Conservation (phyloP, 2,113 vertebrate species). For the Cepphus grylle region DNA sequence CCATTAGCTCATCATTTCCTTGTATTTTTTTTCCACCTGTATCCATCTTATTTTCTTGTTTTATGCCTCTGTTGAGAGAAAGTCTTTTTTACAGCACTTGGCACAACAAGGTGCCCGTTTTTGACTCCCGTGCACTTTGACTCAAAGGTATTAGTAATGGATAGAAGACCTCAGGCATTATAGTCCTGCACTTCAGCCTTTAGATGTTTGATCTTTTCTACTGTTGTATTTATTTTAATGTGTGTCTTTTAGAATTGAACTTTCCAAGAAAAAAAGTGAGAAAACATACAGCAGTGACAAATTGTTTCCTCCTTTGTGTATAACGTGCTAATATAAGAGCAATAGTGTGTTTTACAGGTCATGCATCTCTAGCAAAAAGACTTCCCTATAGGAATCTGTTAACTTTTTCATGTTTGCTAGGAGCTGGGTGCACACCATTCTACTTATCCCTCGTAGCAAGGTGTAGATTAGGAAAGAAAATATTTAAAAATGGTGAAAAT, state of each 20-base stretch:
- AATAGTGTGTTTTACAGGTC: not conserved
- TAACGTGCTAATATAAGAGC: not conserved
- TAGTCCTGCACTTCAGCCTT: not conserved
- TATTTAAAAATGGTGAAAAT: not conserved
- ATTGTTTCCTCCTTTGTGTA: not conserved
- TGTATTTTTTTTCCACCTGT: not conserved
- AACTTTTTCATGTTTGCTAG: not conserved
- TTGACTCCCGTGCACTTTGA: not conserved
- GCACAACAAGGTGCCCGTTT: not conserved
- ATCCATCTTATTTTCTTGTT: not conserved
- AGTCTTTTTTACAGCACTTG: not conserved
- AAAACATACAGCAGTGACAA: not conserved
- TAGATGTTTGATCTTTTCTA: not conserved
- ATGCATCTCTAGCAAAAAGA: not conserved
- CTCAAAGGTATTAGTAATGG: not conserved
- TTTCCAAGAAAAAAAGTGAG: not conserved
- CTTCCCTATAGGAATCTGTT: not conserved
- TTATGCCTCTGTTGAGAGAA: not conserved
- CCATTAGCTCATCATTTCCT: not conserved
- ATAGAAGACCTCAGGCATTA: not conserved
- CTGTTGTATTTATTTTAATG: not conserved
- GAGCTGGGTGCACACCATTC: not conserved
- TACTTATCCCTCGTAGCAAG: not conserved
- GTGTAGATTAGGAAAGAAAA: not conserved
- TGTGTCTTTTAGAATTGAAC: not conserved